These are phyloP conservation scores for Microcebus tavaratra DNA, from an alignment of 2,113 vertebrate species.

Conservation along the genomic window DNA sequence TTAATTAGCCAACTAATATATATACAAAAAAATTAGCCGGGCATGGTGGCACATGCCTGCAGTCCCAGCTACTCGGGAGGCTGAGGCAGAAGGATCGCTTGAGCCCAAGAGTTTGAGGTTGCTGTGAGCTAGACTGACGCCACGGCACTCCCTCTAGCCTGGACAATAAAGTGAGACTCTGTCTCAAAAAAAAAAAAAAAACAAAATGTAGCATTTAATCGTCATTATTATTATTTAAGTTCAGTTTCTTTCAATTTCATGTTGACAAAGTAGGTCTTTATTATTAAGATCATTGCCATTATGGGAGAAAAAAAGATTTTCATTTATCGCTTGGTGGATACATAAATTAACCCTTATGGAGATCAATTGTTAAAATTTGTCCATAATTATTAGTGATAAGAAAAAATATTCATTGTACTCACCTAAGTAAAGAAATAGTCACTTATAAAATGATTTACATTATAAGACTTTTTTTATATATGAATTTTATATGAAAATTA, in stretches of 20 bases:
- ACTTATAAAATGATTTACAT: background rate
- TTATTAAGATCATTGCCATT: background rate
- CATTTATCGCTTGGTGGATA: background rate
- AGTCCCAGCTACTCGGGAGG: too few relatives aligned
- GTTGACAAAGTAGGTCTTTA: background rate
- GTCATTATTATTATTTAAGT: background rate
- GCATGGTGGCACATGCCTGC: too few relatives aligned
- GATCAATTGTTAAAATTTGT: background rate
- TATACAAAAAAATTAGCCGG: too few relatives aligned
- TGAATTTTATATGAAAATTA: background rate
- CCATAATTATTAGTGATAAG: background rate
- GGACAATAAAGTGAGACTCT: too few relatives aligned
- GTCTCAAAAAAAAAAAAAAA: background rate
- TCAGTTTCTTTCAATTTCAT: background rate
- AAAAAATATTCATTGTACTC: background rate
- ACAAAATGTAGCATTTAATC: background rate
- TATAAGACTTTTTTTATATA: background rate
- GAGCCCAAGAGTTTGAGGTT: too few relatives aligned
- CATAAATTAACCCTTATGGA: background rate
- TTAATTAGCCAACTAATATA: too few relatives aligned
- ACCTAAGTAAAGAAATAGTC: background rate
- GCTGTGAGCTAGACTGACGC: too few relatives aligned
- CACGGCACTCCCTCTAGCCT: too few relatives aligned
- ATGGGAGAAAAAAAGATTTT: background rate
- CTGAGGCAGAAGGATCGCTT: too few relatives aligned